Evolutionary conservation across 2,113 vertebrate genomes (phyloP).

Genomic region (Saccopteryx bilineata): DNA sequence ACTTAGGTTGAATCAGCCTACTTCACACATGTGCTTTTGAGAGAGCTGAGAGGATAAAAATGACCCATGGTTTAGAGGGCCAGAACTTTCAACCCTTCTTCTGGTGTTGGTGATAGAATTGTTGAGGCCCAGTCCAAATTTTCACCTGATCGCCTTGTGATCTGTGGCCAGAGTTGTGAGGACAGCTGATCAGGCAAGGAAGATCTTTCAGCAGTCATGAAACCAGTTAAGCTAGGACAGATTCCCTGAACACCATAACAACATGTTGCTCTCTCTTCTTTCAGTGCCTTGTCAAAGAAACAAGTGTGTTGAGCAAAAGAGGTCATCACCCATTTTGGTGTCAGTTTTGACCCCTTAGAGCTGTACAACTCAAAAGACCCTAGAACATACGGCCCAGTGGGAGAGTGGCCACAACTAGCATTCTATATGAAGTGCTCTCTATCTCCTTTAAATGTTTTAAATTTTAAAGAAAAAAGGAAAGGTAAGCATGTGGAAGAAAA

Average conservation of each 20-base stretch:
- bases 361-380: not conserved
- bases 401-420: not conserved
- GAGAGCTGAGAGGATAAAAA: not conserved
- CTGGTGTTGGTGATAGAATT: conserved; percentile 3
- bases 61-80: not conserved
- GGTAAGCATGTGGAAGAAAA: conserved; percentile 7
- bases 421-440: not conserved
- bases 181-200: not conserved
- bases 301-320: conserved; percentile 29
- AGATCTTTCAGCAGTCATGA: not conserved
- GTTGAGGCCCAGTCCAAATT: not conserved
- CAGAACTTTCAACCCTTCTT: not conserved
- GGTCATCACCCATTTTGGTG: not conserved
- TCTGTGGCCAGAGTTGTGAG: conserved; percentile 3
- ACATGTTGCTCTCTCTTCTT: not conserved
- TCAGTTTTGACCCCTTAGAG: not conserved
- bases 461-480: conserved; percentile 50
- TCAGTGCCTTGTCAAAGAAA: not conserved
- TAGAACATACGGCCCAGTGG: not conserved
- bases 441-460: conserved; percentile 52
- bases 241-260: not conserved
- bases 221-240: conserved; percentile 30
- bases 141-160: conserved; percentile 32
- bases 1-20: not conserved
- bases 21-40: not conserved